Evolutionary conservation across 2,113 vertebrate genomes (phyloP).

Genomic region (Rhegmatorhina hoffmannsi): DNA sequence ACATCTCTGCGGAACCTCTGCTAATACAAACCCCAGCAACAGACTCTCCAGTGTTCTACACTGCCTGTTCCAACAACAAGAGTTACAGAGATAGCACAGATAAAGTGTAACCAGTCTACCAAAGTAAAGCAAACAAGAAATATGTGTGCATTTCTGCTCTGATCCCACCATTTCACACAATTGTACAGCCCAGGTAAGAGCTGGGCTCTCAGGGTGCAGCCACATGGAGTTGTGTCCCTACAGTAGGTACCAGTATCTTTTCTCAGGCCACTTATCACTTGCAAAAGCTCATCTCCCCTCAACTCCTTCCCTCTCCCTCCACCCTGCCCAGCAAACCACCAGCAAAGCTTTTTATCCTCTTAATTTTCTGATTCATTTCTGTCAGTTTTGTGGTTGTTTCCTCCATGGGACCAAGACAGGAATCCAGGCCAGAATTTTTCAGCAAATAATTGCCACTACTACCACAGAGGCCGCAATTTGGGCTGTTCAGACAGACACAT

Average conservation of each 20-base stretch:
- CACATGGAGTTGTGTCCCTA: too few species aligned
- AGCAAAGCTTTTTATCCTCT: neutral
- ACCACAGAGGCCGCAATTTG: constrained; percentile 3
- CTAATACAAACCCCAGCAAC: neutral
- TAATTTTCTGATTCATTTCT: neutral
- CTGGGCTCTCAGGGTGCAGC: neutral
- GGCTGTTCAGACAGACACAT: neutral
- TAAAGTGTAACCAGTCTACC: neutral
- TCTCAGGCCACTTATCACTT: neutral
- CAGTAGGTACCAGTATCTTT: neutral
- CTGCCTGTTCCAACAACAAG: neutral
- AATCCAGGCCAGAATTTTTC: neutral
- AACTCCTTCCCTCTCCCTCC: neutral
- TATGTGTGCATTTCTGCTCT: accelerated
- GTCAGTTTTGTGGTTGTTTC: neutral
- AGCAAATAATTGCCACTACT: neutral
- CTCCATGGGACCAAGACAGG: neutral
- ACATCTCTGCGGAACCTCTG: neutral
- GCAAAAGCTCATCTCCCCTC: neutral
- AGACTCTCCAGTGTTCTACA: neutral
- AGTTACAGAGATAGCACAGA: neutral
- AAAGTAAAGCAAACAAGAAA: neutral
- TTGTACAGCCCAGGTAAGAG: neutral
- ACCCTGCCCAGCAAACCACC: neutral
- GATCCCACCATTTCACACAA: neutral